Evolutionary conservation across 2,113 vertebrate genomes (phyloP), one percentile per base, ranked within the genome.

Genomic region (Charadrius vociferus): DNA sequence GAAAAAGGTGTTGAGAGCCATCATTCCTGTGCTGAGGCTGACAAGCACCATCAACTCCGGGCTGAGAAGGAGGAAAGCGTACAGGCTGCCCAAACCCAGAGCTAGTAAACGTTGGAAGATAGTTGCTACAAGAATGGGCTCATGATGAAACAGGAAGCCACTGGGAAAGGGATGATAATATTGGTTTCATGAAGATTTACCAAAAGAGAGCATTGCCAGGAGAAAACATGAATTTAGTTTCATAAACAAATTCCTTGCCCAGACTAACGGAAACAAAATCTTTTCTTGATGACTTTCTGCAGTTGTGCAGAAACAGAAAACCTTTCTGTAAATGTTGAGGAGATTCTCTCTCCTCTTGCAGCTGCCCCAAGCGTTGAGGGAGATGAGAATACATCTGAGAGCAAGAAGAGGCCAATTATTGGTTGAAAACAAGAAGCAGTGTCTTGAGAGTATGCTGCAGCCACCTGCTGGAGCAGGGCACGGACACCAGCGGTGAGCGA

Each of bases 401-500:
- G n/a, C 1, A 3, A 65, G 52, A 71, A 72, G 55, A 78, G 52
- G 30, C 49, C 52, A 85, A 81, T 13, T 56, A 50, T 68, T 61
- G 49, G 39, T 91, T 86, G 67, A 55, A 75, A 22, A 29, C 26
- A 74, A 86, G 56, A 30, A 75, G 37, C 18, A 27, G 15, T 27
- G 9, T 77, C 55, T 73, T 26, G 22, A 55, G 22, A 79, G 43
- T 47, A 56, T 26, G 55, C 77, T 71, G 72, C 90, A 82, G 67
- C 19, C 36, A 22, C 47, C 70, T 79, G 68, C 26, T 59, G 59
- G 47, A 86, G 45, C 14, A 37, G 11, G 30, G 32, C 55, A 81
- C 14, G 3, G 2, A 47, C 0, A 0, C 8, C 16, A 18, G 45
- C 2, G 15, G 59, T 53, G 9, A 2, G 67, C 1, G 1, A 36